These are phyloP conservation scores for Muschampia plurimacula DNA, from an alignment of 2,888 invertebrate genomes.

Conservation along the genomic window DNA sequence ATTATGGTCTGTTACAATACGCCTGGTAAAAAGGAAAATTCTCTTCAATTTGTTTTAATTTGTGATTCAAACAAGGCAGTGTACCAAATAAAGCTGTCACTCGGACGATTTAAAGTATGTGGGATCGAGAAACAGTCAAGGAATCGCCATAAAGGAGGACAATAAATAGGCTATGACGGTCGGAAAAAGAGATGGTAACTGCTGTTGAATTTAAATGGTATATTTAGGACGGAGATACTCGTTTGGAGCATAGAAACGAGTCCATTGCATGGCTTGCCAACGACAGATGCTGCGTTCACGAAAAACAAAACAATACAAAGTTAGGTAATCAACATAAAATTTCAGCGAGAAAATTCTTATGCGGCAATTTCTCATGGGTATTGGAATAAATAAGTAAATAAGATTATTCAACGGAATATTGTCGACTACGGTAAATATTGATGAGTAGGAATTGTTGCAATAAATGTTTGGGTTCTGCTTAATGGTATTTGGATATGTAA, in stretches of 20 bases:
- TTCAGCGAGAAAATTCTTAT: constrained; percentile 42
- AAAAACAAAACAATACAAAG: constrained; percentile 68
- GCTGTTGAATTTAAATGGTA: constrained; percentile 81
- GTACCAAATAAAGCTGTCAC: constrained; percentile 38
- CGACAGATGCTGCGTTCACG: constrained; percentile 72
- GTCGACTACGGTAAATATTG: constrained; percentile 43
- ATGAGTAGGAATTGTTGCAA: constrained; percentile 6
- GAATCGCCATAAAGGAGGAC: constrained; percentile 65
- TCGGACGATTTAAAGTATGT: constrained; percentile 36
- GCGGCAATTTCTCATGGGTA: constrained; percentile 10
- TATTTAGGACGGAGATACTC: constrained; percentile 75
- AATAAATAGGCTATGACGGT: constrained; percentile 72
- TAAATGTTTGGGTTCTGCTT: background rate
- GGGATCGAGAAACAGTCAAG: constrained; percentile 59
- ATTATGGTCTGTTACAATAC: constrained; percentile 11
- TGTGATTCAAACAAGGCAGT: constrained; percentile 33
- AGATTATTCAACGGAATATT: constrained; percentile 46
- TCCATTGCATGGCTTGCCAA: constrained; percentile 76
- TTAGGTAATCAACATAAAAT: constrained; percentile 73
- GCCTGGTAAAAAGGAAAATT: constrained; percentile 18
- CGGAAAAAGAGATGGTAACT: constrained; percentile 66
- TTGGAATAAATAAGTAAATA: constrained; percentile 12
- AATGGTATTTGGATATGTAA: background rate
- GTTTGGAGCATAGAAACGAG: constrained; percentile 80
- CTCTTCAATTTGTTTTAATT: constrained; percentile 37